These are phyloP conservation scores for Sebastes fasciatus DNA, from an alignment of 2,113 vertebrate genomes.

Conservation along the genomic window DNA sequence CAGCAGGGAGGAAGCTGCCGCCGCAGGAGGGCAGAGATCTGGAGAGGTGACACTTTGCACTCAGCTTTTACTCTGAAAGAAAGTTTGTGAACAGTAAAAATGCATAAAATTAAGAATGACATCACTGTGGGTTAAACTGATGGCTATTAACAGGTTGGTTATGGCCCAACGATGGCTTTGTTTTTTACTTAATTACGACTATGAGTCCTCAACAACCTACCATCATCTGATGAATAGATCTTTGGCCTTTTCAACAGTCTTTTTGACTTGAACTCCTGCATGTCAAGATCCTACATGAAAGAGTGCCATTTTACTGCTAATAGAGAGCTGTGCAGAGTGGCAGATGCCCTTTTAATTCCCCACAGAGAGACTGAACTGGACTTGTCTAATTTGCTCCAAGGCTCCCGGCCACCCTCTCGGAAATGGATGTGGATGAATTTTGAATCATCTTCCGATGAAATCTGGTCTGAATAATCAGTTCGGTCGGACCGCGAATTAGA, in stretches of 20 bases:
- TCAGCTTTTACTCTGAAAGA: neutral
- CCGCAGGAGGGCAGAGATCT: neutral
- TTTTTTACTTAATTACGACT: neutral
- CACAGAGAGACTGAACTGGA: slow-evolving; percentile 89
- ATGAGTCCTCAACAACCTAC: neutral
- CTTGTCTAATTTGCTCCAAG: slow-evolving; percentile 88
- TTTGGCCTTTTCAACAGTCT: slow-evolving; percentile 9
- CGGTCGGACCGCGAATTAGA: slow-evolving; percentile 86
- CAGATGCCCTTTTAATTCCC: slow-evolving; percentile 88
- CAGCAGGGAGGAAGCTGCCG: neutral
- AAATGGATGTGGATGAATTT: slow-evolving; percentile 93
- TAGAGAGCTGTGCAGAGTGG: slow-evolving; percentile 84
- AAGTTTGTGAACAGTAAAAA: neutral
- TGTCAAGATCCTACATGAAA: slow-evolving; percentile 21
- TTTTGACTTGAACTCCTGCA: slow-evolving; percentile 11
- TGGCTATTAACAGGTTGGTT: neutral
- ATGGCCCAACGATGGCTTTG: no score
- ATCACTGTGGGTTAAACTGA: neutral
- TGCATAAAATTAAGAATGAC: no score
- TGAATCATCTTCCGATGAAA: slow-evolving; percentile 87
- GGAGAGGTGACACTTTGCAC: no score
- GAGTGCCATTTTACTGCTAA: slow-evolving; percentile 88
- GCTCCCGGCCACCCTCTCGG: slow-evolving; percentile 86
- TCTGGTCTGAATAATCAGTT: slow-evolving; percentile 88
- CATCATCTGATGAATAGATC: slow-evolving; percentile 2